These are phyloP conservation scores for Drosophila kepulauana DNA, from an alignment of 1,140 invertebrate species.

Conservation along the genomic window DNA sequence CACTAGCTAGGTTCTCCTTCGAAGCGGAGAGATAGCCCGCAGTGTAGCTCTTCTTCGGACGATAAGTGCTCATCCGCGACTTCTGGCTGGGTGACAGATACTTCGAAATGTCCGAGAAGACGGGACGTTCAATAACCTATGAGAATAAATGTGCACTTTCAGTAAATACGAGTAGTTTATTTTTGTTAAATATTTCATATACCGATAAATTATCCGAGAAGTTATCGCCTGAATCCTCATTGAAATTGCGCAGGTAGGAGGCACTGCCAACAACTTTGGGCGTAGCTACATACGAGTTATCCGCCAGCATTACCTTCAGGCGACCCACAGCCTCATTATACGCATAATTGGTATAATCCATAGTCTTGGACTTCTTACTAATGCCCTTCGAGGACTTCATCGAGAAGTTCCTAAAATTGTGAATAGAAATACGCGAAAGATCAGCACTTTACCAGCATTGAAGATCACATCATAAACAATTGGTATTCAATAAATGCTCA, in stretches of 20 bases:
- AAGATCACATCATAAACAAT: conserved; percentile 60
- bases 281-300: conserved; percentile 88
- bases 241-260: conserved; percentile 83
- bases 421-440: conserved; percentile 17
- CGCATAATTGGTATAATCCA: conserved; percentile 92
- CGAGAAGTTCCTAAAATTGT: conserved; percentile 72
- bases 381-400: conserved; percentile 81
- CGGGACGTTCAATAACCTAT: conserved; percentile 79
- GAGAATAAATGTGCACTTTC: not conserved
- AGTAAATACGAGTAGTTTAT: not conserved
- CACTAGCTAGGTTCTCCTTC: conserved; percentile 68
- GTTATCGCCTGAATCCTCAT: conserved; percentile 86
- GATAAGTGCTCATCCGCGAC: conserved; percentile 66
- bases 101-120: conserved; percentile 84
- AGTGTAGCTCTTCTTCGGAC: conserved; percentile 62
- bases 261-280: conserved; percentile 66
- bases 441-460: conserved; percentile 18
- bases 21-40: conserved; percentile 64
- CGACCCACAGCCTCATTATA: conserved; percentile 93
- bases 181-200: not conserved
- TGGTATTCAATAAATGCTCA: not conserved
- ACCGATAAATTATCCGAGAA: conserved; percentile 85
- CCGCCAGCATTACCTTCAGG: conserved; percentile 90
- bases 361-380: conserved; percentile 86
- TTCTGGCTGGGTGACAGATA: conserved; percentile 83